Evolutionary conservation across 2,888 invertebrate genomes (phyloP).

Genomic region (Argyresthia albistria): DNA sequence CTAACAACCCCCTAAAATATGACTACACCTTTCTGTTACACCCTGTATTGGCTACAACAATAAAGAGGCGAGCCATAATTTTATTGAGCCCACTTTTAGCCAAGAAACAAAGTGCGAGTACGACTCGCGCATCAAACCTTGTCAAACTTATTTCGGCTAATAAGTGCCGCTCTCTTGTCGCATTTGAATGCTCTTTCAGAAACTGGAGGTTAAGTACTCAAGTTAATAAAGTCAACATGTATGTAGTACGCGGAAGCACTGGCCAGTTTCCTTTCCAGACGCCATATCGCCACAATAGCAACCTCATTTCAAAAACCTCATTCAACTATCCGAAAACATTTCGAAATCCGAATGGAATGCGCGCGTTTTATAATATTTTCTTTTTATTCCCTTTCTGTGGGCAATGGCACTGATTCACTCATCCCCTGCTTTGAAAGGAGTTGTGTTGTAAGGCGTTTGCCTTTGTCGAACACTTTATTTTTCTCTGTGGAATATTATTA

Average conservation of each 20-base stretch:
- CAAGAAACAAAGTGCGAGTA: too few relatives aligned
- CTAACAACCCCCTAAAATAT: too few relatives aligned
- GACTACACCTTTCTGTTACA: too few relatives aligned
- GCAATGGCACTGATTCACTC: conserved; percentile 21
- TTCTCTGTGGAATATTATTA: conserved; percentile 46
- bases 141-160: too few relatives aligned
- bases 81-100: too few relatives aligned
- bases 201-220: too few relatives aligned
- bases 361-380: conserved; percentile 15
- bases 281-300: conserved; percentile 14
- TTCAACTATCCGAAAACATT: conserved; percentile 26
- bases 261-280: neutral
- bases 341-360: conserved; percentile 28
- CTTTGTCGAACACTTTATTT: conserved; percentile 36
- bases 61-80: too few relatives aligned
- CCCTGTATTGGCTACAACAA: too few relatives aligned
- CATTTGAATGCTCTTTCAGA: too few relatives aligned
- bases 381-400: conserved; percentile 19
- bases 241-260: neutral
- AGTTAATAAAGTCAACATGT: too few relatives aligned
- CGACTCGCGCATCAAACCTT: too few relatives aligned
- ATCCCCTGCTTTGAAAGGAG: conserved; percentile 18
- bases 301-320: conserved; percentile 11
- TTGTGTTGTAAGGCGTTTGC: conserved; percentile 6
- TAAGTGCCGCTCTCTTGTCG: too few relatives aligned